Base-by-base conservation (phyloP, 2,797 vertebrate species). In the Ataeniobius toweri region DNA sequence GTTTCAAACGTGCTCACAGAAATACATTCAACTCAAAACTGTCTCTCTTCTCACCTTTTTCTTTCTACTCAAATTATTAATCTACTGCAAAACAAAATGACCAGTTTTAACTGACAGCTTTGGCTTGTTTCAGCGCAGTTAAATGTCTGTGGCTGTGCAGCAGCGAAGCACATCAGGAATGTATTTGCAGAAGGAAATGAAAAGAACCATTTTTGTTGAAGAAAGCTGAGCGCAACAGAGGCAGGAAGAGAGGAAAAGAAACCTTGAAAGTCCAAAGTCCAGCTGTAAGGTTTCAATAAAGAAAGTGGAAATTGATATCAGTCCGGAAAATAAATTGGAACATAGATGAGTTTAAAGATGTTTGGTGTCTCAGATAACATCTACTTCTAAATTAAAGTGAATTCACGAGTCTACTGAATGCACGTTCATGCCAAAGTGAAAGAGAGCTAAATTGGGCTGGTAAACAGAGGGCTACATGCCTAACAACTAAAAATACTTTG, bases 381-480 rank as follows among this genome's bases (percentile, higher is more conserved):
- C 79, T 83, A 59, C 78, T 77, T 73, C 48, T 65, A 44, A 55
- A 69, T 76, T 31, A 61, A 77, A 16, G 74, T 50, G 22, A 20
- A 6, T 36, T 46, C 5, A 39, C 26, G 8, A 28, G 26, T 65
- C 51, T 44, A 76, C 16, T 65, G 75, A 20, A 68, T 73, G 73
- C 13, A 65, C 75, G 73, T 59, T 50, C 14, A 58, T 71, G 79
- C n/a, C 26, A 75, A 13, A 76, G 77, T 73, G 20, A 73, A 10
- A 48, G 18, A 71, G 61, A 20, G 67, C 67, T 83, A 85, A 78
- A 83, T 24, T 67, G 31, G 86, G 81, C 44, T 26, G 24, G 3
- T 26, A 48, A 85, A 89, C 89, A 88, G 89, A 84, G 88, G 90
- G 72, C 73, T 78, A 74, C 78, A 22, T 76, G 82, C 67, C 67